Base-by-base conservation (phyloP, 2,888 invertebrate species). In the Ornithoptera priamus region DNA sequence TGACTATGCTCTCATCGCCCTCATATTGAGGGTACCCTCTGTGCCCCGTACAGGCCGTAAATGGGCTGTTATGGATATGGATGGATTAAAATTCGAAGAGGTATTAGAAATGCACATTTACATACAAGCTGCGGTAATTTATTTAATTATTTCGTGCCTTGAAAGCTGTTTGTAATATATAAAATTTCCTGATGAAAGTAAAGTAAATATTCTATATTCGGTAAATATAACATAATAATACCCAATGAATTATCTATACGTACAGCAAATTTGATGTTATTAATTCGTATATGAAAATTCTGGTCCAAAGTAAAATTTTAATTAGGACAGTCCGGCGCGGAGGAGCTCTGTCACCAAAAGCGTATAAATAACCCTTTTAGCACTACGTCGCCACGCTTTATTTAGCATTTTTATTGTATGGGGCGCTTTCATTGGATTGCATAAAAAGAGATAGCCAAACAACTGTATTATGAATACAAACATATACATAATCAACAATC, bases 301-400 rank as follows among this genome's bases (percentile, higher is more conserved):
- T 78, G 77, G 78, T 88, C 83, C 83, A 85, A 85, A 87, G 85
- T 87, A 84, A 85, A 86, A 86, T 84, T 86, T 88, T 83, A 89
- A 89, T 89, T 87, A 82, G 88, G 85, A 78, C 87, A 81, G 76
- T 72, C 76, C 75, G 79, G 80, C 81, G 82, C 77, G 73, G 80
- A 78, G 81, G 77, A 79, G 80, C 74, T 80, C 77, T 85, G 85
- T 84, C 85, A 83, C 83, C 84, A 83, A 84, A 84, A 81, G 82
- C 75, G 78, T 84, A 86, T 85, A 87, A 86, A 86, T 86, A 86
- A 85, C 81, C 80, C 81, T 84, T 84, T 86, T 83, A 84, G 80
- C 76, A 78, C 75, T 72, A 75, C 75, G 74, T 72, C 69, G 70
- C 73, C 60, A 62, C 71, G 72, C 72, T 73, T 73, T 67, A 70